Base-by-base conservation (phyloP, 2,888 invertebrate species). In the Lasioglossum villosulum region DNA sequence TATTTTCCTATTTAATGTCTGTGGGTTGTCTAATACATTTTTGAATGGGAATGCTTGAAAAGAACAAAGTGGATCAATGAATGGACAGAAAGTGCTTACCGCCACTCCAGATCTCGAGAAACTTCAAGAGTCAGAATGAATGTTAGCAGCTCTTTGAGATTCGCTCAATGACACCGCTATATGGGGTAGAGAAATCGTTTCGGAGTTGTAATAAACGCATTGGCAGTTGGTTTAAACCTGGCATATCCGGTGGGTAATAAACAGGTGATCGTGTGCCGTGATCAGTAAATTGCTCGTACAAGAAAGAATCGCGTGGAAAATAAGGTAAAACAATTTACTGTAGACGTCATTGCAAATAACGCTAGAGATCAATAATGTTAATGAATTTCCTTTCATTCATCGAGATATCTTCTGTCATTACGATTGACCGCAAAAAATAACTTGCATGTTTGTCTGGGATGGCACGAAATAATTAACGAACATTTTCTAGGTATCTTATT, bases 311-410 rank as follows among this genome's bases (percentile, higher is more conserved):
- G 66, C 6, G 45, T 27, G 72, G 34, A 48, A 72, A 76, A 73
- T 76, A 75, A 66, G 73, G 56, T n/a, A 56, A 80, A 80, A 80
- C 45, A 68, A 68, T 63, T 8, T 34, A 16, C 34, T 10, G 16
- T 27, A 16, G 42, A 80, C 73, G 79, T 80, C 83, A 83, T 68
- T 63, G 77, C 74, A 70, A 56, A 70, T 80, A 83, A 45, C n/a
- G 34, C 34, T 4, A 6, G 8, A 16, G 23, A 75, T 70, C 45
- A 74, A 52, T 75, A 73, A 66, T 48, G 45, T n/a, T 19, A 68
- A 48, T 66, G 37, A 73, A 73, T 19, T 73, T 73, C 45, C n/a
- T 37, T 37, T 73, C 42, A 59, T 48, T 66, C n/a, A 79, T 66
- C n/a, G 37, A 27, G 42, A 34, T 37, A 37, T 66, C 63, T 73